Percentiles rank a stretch among this genome's conserved stretches.
Evolutionary conservation across 2,797 vertebrate species (phyloP).

Genomic region (Lophius americanus): DNA sequence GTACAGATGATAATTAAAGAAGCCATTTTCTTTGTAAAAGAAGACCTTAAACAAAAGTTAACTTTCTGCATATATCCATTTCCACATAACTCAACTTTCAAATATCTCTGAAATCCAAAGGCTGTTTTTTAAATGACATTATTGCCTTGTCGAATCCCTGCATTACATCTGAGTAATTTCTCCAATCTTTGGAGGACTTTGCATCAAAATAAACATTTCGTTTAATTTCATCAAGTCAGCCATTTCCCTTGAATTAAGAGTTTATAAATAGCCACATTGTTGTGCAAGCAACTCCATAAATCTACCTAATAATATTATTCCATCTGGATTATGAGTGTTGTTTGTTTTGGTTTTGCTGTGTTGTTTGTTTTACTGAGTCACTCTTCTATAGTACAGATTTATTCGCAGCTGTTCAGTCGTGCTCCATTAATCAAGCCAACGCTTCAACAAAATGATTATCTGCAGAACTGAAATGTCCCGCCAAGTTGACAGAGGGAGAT

Average conservation of each 20-base stretch:
- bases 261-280: neutral
- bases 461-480: constrained; percentile 12
- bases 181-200: neutral
- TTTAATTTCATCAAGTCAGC: neutral
- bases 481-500: constrained; percentile 4
- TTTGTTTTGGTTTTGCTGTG: neutral
- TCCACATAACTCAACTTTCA: too few species aligned
- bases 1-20: neutral
- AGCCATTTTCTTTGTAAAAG: neutral
- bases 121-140: too few species aligned
- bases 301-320: too few species aligned
- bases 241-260: neutral
- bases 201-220: neutral
- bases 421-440: constrained; percentile 4
- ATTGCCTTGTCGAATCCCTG: too few species aligned
- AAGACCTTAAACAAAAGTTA: neutral
- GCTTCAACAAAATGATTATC: neutral
- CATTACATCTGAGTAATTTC: too few species aligned
- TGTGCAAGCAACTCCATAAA: too few species aligned
- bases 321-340: too few species aligned
- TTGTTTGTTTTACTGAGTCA: neutral
- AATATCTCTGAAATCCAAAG: too few species aligned
- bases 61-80: neutral
- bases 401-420: constrained; percentile 6
- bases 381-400: too few species aligned